Base-by-base conservation (phyloP, 2,113 vertebrate genomes). In the Sinocyclocheilus grahami region DNA sequence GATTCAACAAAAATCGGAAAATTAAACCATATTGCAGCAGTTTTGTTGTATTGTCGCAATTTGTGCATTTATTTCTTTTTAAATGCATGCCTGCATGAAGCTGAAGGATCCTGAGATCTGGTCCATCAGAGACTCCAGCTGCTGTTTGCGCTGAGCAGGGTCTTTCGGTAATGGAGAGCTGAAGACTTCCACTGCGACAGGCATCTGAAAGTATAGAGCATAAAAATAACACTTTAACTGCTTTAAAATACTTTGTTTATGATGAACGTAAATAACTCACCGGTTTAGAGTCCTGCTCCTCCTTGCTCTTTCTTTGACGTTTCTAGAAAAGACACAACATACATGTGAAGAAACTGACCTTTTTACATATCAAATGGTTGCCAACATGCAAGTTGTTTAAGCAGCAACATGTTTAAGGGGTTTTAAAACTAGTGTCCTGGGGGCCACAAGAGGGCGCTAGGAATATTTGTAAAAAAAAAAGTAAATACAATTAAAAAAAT, bases 51-150 rank as follows among this genome's bases (percentile, higher is more conserved):
- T 48, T 48, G 51, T 53, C 18, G 48, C 48, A 4, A 42, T 48
- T 48, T 48, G 46, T 3, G 46, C 46, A 0, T 48, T 48, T 48
- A 12, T 4, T 53, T 53, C 1, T 60, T 60, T 67, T 20, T 20
- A 6, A 14, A 13, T 33, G 16, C 8, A 1, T 93, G 97, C 98
- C 95, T 99, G 98, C 95, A 99, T 98, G 92, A 99, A 99, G 89
- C 95, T 97, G 91, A 97, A 99, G 83, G 97, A 98, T 84, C 97
- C 96, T 58, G 96, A 96, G 93, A 98, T 98, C 90, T 97, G 95
- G 37, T 94, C 95, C 94, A 99, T 96, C 67, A 99, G 92, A 90
- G 97, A 96, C 87, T 98, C 96, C 33, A 99, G 95, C 69, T 97
- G 96, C 86, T 96, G 95, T 89, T 94, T 97, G 91, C 97, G 96